Evolutionary conservation across 1,140 invertebrate genomes (phyloP), one percentile per base, ranked within the genome.

Genomic region (Coboldia fuscipes): DNA sequence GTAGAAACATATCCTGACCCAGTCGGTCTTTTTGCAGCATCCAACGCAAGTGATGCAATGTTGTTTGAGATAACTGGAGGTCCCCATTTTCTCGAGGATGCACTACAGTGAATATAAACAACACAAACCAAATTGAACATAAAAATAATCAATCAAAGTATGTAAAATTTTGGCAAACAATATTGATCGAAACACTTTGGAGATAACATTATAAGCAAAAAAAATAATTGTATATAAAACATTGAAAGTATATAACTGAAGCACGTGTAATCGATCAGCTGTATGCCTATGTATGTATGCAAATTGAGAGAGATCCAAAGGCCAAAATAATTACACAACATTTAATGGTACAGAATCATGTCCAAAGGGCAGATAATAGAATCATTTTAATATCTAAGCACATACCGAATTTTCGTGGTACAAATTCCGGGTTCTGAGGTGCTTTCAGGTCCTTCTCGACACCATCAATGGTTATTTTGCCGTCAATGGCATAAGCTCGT

Each of bases 1-100:
- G 72, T 12, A 97, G 57, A 56, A 97, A 97, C 52, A 97, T 84
- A 55, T 97, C 92, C 59, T 97, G 93, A 1, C 77, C 75, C 2
- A 97, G 57, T 15, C 71, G 47, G 59, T 97, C 86, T 52, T 94
- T 93, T 50, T 93, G 85, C 53, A 92, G 68, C 71, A 93, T 90
- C 88, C 88, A 93, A 68, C 76, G 65, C 42, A 93, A 58, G 54
- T 90, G 77, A 30, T 71, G 65, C 4, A 90, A 53, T n/a, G 70
- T 68, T 30, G 73, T 73, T 58, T 90, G 83, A 34, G 71, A 63
- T 31, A 69, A 43, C 34, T 62, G 48, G 22, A 59, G 52, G 2
- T 54, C 43, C 17, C 60, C 57, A 37, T 54, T 46, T 27, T 45
- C 37, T 14, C 55, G 48, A 36, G 58, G 49, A 35, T 54, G 55